Base-by-base conservation (phyloP, 2,888 invertebrate genomes). In the Andrena praecox region DNA sequence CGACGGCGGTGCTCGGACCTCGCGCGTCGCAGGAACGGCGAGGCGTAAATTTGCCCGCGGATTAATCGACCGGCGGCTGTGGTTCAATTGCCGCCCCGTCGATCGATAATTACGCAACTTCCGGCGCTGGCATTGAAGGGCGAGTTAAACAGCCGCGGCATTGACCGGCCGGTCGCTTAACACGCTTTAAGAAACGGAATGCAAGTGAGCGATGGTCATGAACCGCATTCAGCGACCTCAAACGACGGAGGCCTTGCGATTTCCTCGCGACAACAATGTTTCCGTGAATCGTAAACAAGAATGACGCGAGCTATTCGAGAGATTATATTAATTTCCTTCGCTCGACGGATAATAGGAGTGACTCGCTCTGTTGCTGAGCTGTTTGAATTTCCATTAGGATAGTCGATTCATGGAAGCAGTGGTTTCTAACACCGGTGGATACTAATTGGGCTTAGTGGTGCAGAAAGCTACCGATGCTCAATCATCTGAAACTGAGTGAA, bases 31-130 rank as follows among this genome's bases (percentile, higher is more conserved):
- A 24, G 0, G 12, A 33, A 16, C 20, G 48, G n/a, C 29, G n/a
- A 71, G 31, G 2, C 33, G 48, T 8, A 48, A 72, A 52, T 69
- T 56, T 56, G 33, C 59, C 20, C 20, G 48, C 60, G 27, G 42
- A 3, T 77, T 60, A 69, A 79, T 79, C 75, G 70, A 56, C 74
- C 63, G 63, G 64, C 60, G 70, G 42, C 60, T 5, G 27, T 71
- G 29, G 76, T 75, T 78, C 69, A 76, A 80, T 84, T 81, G 69
- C 31, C 48, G 60, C 35, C 50, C 2, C 16, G 29, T 29, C 16
- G 54, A 80, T 88, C 77, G 66, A 87, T 88, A 85, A 87, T 88
- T 87, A 78, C 74, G 52, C 69, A 84, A 88, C 80, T 84, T 85
- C 84, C 81, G 84, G 67, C 24, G 27, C 24, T 16, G 52, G 24